Evolutionary conservation across 2,888 invertebrate genomes (phyloP), one percentile per base, ranked within the genome.

Genomic region (Blastobasis adustella): DNA sequence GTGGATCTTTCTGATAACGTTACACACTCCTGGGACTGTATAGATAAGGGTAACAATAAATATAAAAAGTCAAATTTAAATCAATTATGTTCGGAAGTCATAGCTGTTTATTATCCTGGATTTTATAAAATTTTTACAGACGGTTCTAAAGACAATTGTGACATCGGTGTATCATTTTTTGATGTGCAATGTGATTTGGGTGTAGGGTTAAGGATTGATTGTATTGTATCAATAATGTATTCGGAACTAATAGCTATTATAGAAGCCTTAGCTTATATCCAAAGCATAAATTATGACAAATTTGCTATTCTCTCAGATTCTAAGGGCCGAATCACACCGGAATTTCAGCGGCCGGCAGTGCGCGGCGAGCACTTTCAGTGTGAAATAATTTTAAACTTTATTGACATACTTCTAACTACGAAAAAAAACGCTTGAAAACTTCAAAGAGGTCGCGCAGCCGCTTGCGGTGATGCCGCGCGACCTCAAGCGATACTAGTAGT

Each of bases 251-350:
- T 54, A 9, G 59, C 59, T 10, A 56, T 57, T 36, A 43, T 40
- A 37, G 51, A 58, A 48, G 54, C 59, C 5, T 36, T 59, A 2
- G 45, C 56, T 0, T 57, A 57, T 46, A 42, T 50, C 1, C 9
- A 46, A 0, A 49, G 49, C 1, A 43, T 54, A 6, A 41, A 38
- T 10, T 37, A 36, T 45, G n/a, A 50, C 10, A 46, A 52, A 36
- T 49, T 49, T 23, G 54, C 55, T 4, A 54, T 57, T 10, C 40
- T 57, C 6, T 45, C 55, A 1, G 58, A 59, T 10, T 59, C n/a
- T n/a, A n/a, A n/a, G n/a, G n/a, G n/a, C n/a, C n/a, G n/a, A n/a
- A n/a, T n/a, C n/a, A n/a, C n/a, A n/a, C n/a, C n/a, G n/a, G n/a
- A n/a, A n/a, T n/a, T n/a, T n/a, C n/a, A n/a, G n/a, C n/a, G n/a